Conservation (phyloP, 2,797 vertebrate species). For the Crenichthys baileyi region DNA sequence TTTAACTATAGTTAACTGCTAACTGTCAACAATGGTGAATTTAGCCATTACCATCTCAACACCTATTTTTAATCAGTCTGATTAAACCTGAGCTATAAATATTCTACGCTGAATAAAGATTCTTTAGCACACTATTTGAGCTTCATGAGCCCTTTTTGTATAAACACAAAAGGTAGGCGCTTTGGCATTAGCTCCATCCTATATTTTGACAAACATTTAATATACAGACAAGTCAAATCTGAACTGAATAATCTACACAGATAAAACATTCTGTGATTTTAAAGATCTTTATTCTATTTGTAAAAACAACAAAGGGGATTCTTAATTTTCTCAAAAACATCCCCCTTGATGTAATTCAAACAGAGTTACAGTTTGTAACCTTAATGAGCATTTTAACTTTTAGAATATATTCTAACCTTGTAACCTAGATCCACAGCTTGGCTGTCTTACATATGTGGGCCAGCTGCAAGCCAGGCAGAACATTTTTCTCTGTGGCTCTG, state of each 20-base stretch:
- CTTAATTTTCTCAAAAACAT: neutral
- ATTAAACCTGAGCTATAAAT: neutral
- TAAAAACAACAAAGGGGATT: neutral
- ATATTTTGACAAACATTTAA: neutral
- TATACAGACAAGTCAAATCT: neutral
- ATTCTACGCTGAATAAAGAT: neutral
- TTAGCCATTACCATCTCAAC: too few relatives aligned
- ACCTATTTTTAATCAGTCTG: too few relatives aligned
- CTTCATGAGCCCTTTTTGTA: neutral
- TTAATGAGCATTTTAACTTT: neutral
- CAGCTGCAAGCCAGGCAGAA: slow-evolving; percentile 46
- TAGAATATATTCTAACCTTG: slow-evolving; percentile 18
- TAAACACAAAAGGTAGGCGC: neutral
- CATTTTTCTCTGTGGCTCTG: slow-evolving; percentile 23
- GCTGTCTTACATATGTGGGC: slow-evolving; percentile 32
- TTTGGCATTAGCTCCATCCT: neutral
- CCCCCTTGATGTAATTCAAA: neutral
- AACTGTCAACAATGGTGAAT: too few relatives aligned
- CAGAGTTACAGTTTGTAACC: slow-evolving; percentile 15
- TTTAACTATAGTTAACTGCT: too few relatives aligned
- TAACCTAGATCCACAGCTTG: slow-evolving; percentile 31
- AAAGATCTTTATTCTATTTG: neutral
- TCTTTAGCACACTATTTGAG: neutral
- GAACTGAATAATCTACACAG: neutral
- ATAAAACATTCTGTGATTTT: neutral